A percentile compares a stretch with the other conserved stretches of the same genome.
Conservation (phyloP, 2,888 invertebrate species). For the Hypena proboscidalis region DNA sequence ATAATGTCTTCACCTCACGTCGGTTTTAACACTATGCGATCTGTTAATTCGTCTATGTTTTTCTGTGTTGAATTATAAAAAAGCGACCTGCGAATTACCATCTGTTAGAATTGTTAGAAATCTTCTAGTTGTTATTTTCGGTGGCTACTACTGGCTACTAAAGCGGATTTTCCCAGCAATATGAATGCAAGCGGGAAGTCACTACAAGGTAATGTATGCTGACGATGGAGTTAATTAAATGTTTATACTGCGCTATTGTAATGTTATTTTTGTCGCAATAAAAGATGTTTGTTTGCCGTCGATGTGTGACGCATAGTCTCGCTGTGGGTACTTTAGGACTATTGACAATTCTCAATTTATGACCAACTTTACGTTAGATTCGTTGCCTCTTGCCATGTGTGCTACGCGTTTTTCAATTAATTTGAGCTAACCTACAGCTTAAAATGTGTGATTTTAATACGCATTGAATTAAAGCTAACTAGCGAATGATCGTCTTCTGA, state of each 20-base stretch:
- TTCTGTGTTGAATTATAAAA: constrained; percentile 11
- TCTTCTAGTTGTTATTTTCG: constrained; percentile 46
- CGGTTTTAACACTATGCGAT: too few relatives aligned
- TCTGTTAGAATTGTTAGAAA: constrained; percentile 35
- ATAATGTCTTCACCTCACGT: too few relatives aligned
- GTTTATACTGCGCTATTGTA: constrained; percentile 34
- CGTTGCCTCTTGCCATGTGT: too few relatives aligned
- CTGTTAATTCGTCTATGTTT: neutral
- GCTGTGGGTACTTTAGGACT: neutral
- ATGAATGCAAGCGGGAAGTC: constrained; percentile 46
- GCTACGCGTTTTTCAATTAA: constrained; percentile 9
- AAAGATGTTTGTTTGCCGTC: constrained; percentile 19
- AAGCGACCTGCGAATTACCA: constrained; percentile 34
- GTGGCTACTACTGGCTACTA: constrained; percentile 41
- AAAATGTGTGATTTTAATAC: too few relatives aligned
- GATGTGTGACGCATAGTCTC: constrained; percentile 14
- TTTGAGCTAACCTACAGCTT: neutral
- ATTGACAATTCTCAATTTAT: constrained; percentile 9
- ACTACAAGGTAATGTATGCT: constrained; percentile 56
- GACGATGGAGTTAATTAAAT: constrained; percentile 44
- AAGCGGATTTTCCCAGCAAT: constrained; percentile 38
- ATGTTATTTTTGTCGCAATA: constrained; percentile 23
- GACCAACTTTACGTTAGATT: constrained; percentile 8
- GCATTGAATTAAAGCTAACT: neutral
- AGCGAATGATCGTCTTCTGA: neutral